Base-by-base conservation (phyloP, 1,140 invertebrate genomes). In the Micrasema longulum region DNA sequence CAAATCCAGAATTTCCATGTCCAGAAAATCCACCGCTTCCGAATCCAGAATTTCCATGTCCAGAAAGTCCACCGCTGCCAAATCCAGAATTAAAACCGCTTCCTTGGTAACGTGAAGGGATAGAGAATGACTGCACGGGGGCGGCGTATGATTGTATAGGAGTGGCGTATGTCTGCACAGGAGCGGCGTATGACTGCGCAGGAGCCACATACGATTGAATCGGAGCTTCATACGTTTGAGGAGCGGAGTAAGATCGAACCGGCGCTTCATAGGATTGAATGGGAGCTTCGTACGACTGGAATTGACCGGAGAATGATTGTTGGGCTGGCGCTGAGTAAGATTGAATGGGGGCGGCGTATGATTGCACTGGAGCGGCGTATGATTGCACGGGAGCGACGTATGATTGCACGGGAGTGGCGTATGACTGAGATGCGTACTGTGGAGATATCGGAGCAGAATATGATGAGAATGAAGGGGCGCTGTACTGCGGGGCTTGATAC, bases 401-500 rank as follows among this genome's bases (percentile, higher is more conserved):
- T 26, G 20, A 11, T 22, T 52, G 48, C 18, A 22, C 18, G n/a
- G n/a, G n/a, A n/a, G n/a, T n/a, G n/a, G n/a, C n/a, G n/a, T n/a
- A n/a, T n/a, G n/a, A n/a, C 12, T 52, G 48, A 6, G 22, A 11
- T 6, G 52, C 52, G 52, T 55, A 31, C 22, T 55, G 52, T 2
- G 52, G 52, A 7, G 26, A 31, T 31, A 31, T 31, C 7, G 26
- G 26, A 0, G 52, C 52, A 14, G 52, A 23, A 16, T 55, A 55
- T 2, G 52, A 14, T 31, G 52, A 55, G 23, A 23, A 26, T 31
- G 50, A 53, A 7, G 26, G n/a, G 6, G 52, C 11, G 52, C 9
- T 20, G 55, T 60, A 60, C 11, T 60, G 55, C 1, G 55, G 35
- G 16, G 55, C 38, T 38, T 60, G 55, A 18, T 60, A 60, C 1